Base-by-base conservation (phyloP, 2,888 invertebrate genomes). In the Troides helena region DNA sequence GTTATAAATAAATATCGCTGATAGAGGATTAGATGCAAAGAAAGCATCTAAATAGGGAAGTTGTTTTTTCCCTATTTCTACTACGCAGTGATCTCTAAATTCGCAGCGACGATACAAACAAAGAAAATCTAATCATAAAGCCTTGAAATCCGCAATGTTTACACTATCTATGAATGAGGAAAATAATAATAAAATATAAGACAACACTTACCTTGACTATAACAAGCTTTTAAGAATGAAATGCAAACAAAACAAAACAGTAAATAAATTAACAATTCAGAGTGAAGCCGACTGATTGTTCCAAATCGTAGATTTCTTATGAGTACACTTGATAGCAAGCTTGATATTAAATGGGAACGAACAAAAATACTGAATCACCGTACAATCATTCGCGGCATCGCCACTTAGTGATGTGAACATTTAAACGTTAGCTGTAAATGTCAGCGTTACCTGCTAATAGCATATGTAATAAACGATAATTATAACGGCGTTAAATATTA, bases 281-380 rank as follows among this genome's bases (percentile, higher is more conserved):
- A 56, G 18, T 63, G 30, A 50, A 53, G 25, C 5, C 21, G 65
- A 25, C 58, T 39, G 53, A 12, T 66, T 23, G 36, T 23, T 17
- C 18, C 59, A 67, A 56, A 63, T 30, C 18, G 59, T 25, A 59
- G 59, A 70, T 67, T 63, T 70, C 53, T 66, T 66, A 23, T 70
- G 70, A 67, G 25, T 39, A 36, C 30, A 63, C 39, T 62, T 67
- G 59, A 67, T 70, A 62, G 59, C 63, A 61, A 70, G 30, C 59
- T 21, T 21, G 66, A 63, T 70, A 67, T 43, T 67, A 67, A 67
- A 70, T 39, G 53, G 25, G 39, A 70, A 63, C 59, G 70, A 70
- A 70, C 66, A 62, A 67, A 63, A 60, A 53, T 30, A 53, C 70
- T 53, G 66, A 70, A 70, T 67, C 66, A 70, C 70, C 66, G 25